Base-by-base conservation (phyloP, 2,113 vertebrate species). In the Corvus cornix region DNA sequence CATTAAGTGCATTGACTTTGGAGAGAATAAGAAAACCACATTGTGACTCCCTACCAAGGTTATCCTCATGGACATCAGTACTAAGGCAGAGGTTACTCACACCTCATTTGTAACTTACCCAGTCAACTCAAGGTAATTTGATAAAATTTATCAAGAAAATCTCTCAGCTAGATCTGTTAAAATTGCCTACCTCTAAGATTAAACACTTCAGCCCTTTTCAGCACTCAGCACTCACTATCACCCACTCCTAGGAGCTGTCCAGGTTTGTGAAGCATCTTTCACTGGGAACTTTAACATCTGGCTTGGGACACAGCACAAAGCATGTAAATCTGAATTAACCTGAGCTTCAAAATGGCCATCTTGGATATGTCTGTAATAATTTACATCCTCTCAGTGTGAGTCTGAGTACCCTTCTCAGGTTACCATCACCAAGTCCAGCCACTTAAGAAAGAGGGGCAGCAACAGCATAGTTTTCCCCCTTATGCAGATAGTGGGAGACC, bases 81-180 rank as follows among this genome's bases (percentile, higher is more conserved):
- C 8, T 39, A 80, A 93, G 22, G 53, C 46, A 94, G 70, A 67
- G 63, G 70, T 88, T 90, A 70, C 31, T 78, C 60, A 60, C 44
- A 84, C 13, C 22, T 93, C 63, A 77, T 93, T 81, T 91, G 63
- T 80, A 85, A 87, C 13, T 80, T 62, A 86, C 2, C 24, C 72
- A 77, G 39, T 66, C 37, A 69, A 64, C 23, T 69, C 43, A 62
- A 64, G 41, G 28, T 49, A 88, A 66, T 74, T 80, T 80, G 39
- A 58, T 80, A 75, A 53, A 94, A 66, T 0, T 70, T 63, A 66
- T 1, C 6, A 58, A 33, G 31, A 68, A 58, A 88, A 80, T 46
- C 28, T 85, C 62, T 69, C 67, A 60, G n/a, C n/a, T 53, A 76
- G 53, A 83, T 62, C 46, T 58, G 18, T 77, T 35, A 60, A 72